A percentile compares a stretch with the other conserved stretches of the same genome.
phyloP scores from a whole-genome alignment of 2,888 invertebrate species.

The Auanema sp. region DNA sequence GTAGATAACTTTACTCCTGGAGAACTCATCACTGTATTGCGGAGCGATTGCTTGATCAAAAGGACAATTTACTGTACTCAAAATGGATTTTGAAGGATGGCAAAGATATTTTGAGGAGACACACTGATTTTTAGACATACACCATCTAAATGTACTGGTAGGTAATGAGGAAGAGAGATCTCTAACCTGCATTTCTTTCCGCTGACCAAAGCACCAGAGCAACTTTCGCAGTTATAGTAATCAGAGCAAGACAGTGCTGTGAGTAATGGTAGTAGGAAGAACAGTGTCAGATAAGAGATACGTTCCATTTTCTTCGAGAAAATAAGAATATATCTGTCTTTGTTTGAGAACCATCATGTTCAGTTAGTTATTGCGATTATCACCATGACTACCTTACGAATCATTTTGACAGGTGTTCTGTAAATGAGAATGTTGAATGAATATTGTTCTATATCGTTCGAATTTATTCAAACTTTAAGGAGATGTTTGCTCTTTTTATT shows the following conservation, averaged over 20 bases:
- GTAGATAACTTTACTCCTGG: conserved; percentile 22
- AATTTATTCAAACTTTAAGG: no score
- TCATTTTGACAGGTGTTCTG: no score
- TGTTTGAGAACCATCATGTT: no score
- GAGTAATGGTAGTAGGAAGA: conserved; percentile 2
- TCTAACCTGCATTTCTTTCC: conserved; percentile 24
- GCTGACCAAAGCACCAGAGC: conserved; percentile 24
- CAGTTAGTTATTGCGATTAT: no score
- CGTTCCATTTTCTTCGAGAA: no score
- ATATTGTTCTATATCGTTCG: no score
- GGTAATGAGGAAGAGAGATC: background rate
- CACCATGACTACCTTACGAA: no score
- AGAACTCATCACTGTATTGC: conserved; percentile 24
- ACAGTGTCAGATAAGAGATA: background rate
- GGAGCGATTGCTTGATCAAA: conserved; percentile 2
- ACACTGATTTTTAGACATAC: conserved; percentile 21
- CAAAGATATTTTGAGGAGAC: conserved; percentile 32
- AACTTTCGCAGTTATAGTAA: conserved; percentile 21
- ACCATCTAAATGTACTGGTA: conserved; percentile 22
- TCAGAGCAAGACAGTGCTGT: conserved; percentile 12
- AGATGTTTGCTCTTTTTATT: no score
- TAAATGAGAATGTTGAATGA: no score
- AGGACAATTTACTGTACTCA: conserved; percentile 27
- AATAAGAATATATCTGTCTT: no score
- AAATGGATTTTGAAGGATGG: conserved; percentile 23